Percentiles rank a stretch among this genome's conserved stretches.
Conservation (phyloP, 23 tunicate species). For the Clavelina lepadiformis region DNA sequence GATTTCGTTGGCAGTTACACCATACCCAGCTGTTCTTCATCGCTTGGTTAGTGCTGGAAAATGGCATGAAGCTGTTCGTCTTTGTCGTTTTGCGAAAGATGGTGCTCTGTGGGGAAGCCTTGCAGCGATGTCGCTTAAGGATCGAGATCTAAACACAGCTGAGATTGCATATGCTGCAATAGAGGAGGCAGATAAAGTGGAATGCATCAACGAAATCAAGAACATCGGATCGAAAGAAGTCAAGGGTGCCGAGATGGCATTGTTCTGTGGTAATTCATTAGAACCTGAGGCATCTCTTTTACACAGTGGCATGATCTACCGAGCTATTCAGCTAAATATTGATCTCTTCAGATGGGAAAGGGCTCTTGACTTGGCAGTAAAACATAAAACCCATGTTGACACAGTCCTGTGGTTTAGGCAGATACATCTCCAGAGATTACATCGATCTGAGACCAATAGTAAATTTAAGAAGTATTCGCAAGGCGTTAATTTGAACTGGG, state of each 20-base stretch:
- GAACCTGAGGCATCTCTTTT: constrained; percentile 81
- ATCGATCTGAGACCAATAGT: constrained; percentile 49
- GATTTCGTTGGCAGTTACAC: constrained; percentile 50
- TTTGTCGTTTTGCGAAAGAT: constrained; percentile 80
- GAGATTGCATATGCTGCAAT: constrained; percentile 95
- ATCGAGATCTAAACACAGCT: constrained; percentile 67
- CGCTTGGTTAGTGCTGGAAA: constrained; percentile 46
- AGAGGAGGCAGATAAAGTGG: constrained; percentile 82
- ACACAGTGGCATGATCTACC: constrained; percentile 54
- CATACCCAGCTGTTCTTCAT: constrained; percentile 75
- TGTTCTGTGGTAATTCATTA: constrained; percentile 63
- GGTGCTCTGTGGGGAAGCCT: constrained; percentile 83
- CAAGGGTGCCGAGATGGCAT: constrained; percentile 53
- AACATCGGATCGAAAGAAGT: constrained; percentile 50
- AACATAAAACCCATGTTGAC: constrained; percentile 90
- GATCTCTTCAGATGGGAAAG: constrained; percentile 85
- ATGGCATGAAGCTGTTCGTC: constrained; percentile 79
- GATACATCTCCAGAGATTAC: constrained; percentile 42
- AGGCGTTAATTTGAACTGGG: constrained; percentile 52
- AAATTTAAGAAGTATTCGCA: constrained; percentile 68
- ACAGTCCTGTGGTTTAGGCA: constrained; percentile 87
- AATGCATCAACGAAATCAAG: constrained; percentile 70
- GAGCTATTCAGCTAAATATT: constrained; percentile 72
- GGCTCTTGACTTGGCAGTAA: constrained; percentile 82
- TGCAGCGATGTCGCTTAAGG: constrained; percentile 81